Conservation (phyloP, 2,888 invertebrate genomes). For the Cheilosia scutellata region DNA sequence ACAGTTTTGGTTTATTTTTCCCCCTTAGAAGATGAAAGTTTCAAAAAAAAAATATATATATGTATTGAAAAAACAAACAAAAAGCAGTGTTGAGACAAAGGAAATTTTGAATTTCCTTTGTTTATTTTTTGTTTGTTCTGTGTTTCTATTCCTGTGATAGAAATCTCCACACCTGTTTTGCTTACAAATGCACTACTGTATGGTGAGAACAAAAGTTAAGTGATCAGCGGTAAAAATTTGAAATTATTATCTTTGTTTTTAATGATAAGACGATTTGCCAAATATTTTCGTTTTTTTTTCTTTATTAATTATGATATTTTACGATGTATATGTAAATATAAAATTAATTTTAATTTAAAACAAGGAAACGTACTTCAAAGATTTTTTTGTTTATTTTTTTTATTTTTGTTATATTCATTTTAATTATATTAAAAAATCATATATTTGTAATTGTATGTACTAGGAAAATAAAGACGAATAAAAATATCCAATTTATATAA, state of each 20-base stretch:
- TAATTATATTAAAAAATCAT: constrained; percentile 13
- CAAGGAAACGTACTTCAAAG: constrained; percentile 38
- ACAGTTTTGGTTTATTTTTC: constrained; percentile 35
- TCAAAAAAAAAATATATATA: constrained; percentile 21
- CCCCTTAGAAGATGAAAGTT: constrained; percentile 54
- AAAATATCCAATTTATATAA: constrained; percentile 9
- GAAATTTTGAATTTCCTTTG: constrained; percentile 45
- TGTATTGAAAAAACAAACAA: not conserved
- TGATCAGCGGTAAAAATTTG: constrained; percentile 37
- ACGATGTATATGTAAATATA: constrained; percentile 42
- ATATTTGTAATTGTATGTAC: constrained; percentile 48
- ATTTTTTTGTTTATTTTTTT: constrained; percentile 48
- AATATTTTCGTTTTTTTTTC: constrained; percentile 22
- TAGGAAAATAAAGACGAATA: constrained; percentile 40
- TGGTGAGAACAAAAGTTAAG: constrained; percentile 55
- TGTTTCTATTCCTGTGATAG: constrained; percentile 48
- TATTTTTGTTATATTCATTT: constrained; percentile 29
- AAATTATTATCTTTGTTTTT: constrained; percentile 23
- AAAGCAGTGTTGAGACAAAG: constrained; percentile 12
- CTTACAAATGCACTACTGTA: constrained; percentile 57
- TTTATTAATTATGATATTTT: constrained; percentile 34
- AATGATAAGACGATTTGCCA: constrained; percentile 33
- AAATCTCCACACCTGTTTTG: constrained; percentile 50
- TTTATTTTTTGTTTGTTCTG: constrained; percentile 17
- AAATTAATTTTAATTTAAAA: constrained; percentile 22